Base-by-base conservation (phyloP, 2,113 vertebrate species). In the Zosterops lateralis region DNA sequence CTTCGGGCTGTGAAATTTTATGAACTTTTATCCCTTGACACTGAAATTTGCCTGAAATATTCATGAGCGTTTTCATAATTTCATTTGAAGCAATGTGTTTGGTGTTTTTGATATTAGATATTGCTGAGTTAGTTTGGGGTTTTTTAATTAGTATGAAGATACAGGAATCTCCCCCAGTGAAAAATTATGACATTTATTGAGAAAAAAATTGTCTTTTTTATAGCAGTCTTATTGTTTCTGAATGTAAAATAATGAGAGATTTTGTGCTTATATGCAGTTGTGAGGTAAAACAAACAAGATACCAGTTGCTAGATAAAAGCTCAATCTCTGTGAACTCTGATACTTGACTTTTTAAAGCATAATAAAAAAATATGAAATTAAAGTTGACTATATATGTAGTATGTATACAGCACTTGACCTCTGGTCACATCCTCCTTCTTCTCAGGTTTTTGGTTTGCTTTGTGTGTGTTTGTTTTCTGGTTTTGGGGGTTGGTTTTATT, bases 1-100 rank as follows among this genome's bases (percentile, higher is more conserved):
- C 71, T 93, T 91, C 84, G 57, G 58, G 71, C 58, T 72, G 44
- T 82, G 50, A 93, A 92, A 84, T 94, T 79, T 95, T 75, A 87
- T 85, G 79, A 94, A 58, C 62, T 75, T 85, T 94, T 82, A 83
- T 73, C 70, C 62, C 54, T 45, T 47, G 74, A 61, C 14, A 14
- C 20, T 82, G 40, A 94, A 92, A 76, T 83, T 85, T 87, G 57
- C 31, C 31, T 91, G 31, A 62, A 82, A 83, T 85, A 89, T 90
- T 95, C 71, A 94, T 78, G 29, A 93, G 67, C 3, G 0, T 77
- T 89, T 84, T 82, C 84, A 65, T 90, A 87, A 81, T 84, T 87
- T 85, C 54, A 77, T 95, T 73, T 66, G 56, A 79, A 62, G 20
- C 51, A 66, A 20, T 54, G 29, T 3, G 2, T 62, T 90, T 54